These are phyloP conservation scores for Drosophila subpulchrella DNA, from an alignment of 1,140 invertebrate genomes.

Conservation along the genomic window DNA sequence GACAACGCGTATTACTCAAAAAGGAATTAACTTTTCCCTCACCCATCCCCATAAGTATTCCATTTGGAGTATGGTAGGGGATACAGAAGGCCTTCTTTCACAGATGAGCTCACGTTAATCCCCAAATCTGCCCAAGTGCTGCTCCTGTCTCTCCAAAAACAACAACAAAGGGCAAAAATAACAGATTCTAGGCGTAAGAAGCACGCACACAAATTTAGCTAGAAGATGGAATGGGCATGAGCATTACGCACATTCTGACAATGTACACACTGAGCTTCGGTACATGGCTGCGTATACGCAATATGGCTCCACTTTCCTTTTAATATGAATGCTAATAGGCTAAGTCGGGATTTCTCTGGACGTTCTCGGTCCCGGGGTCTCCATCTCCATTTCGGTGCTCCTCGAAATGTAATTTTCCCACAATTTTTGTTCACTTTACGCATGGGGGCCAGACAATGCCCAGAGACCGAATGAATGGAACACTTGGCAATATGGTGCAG, in stretches of 20 bases:
- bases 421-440: constrained; percentile 82
- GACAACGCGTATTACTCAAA: constrained; percentile 77
- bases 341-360: constrained; percentile 78
- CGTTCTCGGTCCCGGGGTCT: not conserved
- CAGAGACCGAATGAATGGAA: constrained; percentile 36
- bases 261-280: constrained; percentile 39
- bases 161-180: constrained; percentile 45
- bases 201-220: constrained; percentile 29
- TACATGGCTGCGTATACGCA: constrained; percentile 73
- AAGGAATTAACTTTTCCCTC: constrained; percentile 73
- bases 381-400: not conserved
- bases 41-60: constrained; percentile 50
- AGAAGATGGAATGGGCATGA: not conserved
- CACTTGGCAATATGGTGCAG: constrained; percentile 60
- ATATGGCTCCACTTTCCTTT: constrained; percentile 83
- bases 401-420: constrained; percentile 79
- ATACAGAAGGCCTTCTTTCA: not conserved
- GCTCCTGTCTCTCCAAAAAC: constrained; percentile 41
- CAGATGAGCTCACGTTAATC: constrained; percentile 72
- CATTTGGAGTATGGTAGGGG: not conserved
- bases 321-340: constrained; percentile 83
- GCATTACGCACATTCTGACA: constrained; percentile 48
- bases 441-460: constrained; percentile 62
- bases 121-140: constrained; percentile 81
- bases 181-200: constrained; percentile 62